Conservation (phyloP, 53 echinoderm and acorn worm genomes). For the Antedon mediterranea region DNA sequence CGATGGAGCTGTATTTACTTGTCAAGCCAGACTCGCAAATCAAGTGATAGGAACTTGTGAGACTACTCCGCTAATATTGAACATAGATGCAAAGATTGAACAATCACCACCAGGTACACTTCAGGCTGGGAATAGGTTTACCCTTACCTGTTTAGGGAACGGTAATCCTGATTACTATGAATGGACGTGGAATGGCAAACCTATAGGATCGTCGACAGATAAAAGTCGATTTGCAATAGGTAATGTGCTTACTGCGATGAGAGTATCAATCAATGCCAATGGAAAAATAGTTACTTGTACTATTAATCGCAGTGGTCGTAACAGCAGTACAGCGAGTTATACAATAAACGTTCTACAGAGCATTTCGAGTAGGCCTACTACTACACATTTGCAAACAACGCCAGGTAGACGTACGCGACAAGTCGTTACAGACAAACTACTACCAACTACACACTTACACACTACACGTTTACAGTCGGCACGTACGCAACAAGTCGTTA, state of each 20-base stretch:
- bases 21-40: not conserved
- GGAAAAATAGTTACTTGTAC: not conserved
- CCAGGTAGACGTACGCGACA: not conserved
- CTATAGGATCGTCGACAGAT: not conserved
- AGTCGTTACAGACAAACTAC: too few relatives aligned
- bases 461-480: too few relatives aligned
- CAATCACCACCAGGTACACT: not conserved
- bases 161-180: not conserved
- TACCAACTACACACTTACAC: too few relatives aligned
- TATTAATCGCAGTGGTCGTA: not conserved
- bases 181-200: too few relatives aligned
- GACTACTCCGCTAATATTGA: not conserved
- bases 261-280: not conserved
- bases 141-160: not conserved
- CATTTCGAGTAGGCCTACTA: not conserved
- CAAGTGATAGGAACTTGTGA: not conserved
- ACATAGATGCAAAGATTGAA: not conserved
- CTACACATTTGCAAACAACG: not conserved
- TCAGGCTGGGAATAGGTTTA: not conserved
- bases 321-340: not conserved
- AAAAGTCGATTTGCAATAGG: not conserved
- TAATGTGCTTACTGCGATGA: not conserved
- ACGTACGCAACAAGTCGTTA: too few relatives aligned
- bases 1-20: not conserved
- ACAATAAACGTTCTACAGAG: not conserved